Base-by-base conservation (phyloP, 2,888 invertebrate genomes). In the Podotricha telesiphe region DNA sequence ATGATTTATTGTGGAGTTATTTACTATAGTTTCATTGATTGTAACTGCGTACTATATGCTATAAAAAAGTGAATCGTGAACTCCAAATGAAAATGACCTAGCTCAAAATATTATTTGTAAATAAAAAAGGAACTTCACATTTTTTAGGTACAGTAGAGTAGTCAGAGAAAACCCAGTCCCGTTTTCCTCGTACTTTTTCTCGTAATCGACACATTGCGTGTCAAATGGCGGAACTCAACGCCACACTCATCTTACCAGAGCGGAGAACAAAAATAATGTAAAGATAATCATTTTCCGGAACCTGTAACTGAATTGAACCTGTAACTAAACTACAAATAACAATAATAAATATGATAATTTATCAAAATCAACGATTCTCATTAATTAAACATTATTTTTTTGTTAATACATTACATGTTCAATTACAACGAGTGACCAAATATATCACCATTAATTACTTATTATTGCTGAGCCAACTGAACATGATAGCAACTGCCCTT, bases 1-100 rank as follows among this genome's bases (percentile, higher is more conserved):
- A 80, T 78, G 74, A 77, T 78, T 77, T 73, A 70, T 22, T 59
- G n/a, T n/a, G 22, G 15, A 45, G 20, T 22, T 22, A n/a, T 34
- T 22, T n/a, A 10, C 3, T 45, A 59, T 11, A 45, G n/a, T 59
- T 42, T 45, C 45, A 59, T 59, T 59, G 22, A 15, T 58, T 42
- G 45, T 45, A 20, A 19, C 40, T 42, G 0, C 28, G n/a, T n/a
- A 34, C 11, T n/a, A 34, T n/a, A 53, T 34, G 11, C 17, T 0
- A 4, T 28, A 34, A 11, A 11, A 17, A 22, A 6, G 7, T 53
- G 10, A 22, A n/a, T n/a, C n/a, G n/a, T n/a, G n/a, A n/a, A n/a
- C n/a, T n/a, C n/a, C n/a, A n/a, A n/a, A n/a, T n/a, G n/a, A n/a
- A n/a, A n/a, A n/a, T n/a, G n/a, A n/a, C n/a, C n/a, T n/a, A n/a